phyloP scores from a whole-genome alignment of 2,888 invertebrate species.

The Eristalinus sepulchralis region DNA sequence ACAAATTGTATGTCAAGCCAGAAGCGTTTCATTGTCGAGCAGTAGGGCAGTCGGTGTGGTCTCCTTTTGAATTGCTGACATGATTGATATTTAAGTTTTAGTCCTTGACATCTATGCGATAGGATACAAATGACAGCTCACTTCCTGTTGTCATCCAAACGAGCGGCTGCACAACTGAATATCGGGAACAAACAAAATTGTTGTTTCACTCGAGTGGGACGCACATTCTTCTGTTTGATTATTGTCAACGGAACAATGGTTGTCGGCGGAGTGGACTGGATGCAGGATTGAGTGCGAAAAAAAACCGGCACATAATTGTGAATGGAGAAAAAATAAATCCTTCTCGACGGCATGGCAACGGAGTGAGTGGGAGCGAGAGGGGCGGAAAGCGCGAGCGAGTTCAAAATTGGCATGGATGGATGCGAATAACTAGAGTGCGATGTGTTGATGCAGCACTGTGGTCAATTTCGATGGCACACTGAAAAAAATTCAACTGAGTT shows the following conservation, averaged over 20 bases:
- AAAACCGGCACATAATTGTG: conserved; percentile 40
- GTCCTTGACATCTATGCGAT: conserved; percentile 68
- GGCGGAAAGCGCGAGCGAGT: not conserved
- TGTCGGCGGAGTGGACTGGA: no score
- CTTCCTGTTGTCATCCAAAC: conserved; percentile 59
- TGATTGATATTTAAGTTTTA: conserved; percentile 70
- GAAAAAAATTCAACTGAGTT: not conserved
- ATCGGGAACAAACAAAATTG: conserved; percentile 46
- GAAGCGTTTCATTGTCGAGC: conserved; percentile 38
- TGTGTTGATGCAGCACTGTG: not conserved
- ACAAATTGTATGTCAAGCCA: conserved; percentile 70
- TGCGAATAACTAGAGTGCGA: not conserved
- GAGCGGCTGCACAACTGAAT: conserved; percentile 11
- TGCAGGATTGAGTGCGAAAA: not conserved
- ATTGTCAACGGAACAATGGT: conserved; percentile 49
- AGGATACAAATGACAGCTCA: conserved; percentile 65
- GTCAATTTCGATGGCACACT: not conserved
- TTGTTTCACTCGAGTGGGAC: conserved; percentile 22
- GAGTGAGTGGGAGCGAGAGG: no score
- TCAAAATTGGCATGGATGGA: not conserved
- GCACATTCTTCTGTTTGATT: conserved; percentile 33
- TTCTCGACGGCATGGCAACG: not conserved
- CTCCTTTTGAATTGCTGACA: conserved; percentile 61
- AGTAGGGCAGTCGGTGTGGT: conserved; percentile 20
- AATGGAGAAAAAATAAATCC: conserved; percentile 4